Evolutionary conservation across 2,113 vertebrate genomes (phyloP).

Genomic region (Seriola quinqueradiata): DNA sequence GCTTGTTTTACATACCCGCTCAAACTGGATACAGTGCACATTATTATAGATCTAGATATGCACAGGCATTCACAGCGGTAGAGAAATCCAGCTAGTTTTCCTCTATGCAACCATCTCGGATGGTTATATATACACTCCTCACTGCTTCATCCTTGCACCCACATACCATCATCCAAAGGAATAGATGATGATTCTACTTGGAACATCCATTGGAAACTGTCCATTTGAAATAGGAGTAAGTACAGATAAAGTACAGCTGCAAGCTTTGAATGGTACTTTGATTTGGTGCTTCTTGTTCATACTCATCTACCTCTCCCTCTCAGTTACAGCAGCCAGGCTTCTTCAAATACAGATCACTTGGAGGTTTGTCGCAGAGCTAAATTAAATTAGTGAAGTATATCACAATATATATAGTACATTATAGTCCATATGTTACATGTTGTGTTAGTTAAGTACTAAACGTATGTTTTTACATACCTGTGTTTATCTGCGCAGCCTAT

Average conservation of each 20-base stretch:
- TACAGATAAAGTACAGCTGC: background rate
- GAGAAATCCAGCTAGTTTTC: slow-evolving; percentile 4
- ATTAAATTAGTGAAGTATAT: background rate
- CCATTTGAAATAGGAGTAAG: slow-evolving; percentile 19
- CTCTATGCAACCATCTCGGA: slow-evolving; percentile 11
- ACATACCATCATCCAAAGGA: slow-evolving; percentile 46
- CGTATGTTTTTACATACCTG: background rate
- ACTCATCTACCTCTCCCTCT: background rate
- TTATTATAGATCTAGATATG: slow-evolving; percentile 10
- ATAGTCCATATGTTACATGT: background rate
- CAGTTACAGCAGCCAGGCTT: background rate
- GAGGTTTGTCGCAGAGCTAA: background rate
- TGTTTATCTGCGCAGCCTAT: background rate
- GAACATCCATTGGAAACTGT: slow-evolving; percentile 1
- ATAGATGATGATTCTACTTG: slow-evolving; percentile 37
- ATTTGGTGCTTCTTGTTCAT: slow-evolving; percentile 11
- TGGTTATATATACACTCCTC: background rate
- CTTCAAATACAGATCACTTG: slow-evolving; percentile 9
- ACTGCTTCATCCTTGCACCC: slow-evolving; percentile 27
- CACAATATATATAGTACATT: background rate
- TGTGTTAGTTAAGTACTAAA: background rate
- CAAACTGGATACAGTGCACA: background rate
- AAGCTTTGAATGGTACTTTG: background rate
- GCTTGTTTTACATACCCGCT: background rate
- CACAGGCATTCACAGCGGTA: background rate